Conservation (phyloP, 1,140 invertebrate species). For the Propsilocerus akamusi region DNA sequence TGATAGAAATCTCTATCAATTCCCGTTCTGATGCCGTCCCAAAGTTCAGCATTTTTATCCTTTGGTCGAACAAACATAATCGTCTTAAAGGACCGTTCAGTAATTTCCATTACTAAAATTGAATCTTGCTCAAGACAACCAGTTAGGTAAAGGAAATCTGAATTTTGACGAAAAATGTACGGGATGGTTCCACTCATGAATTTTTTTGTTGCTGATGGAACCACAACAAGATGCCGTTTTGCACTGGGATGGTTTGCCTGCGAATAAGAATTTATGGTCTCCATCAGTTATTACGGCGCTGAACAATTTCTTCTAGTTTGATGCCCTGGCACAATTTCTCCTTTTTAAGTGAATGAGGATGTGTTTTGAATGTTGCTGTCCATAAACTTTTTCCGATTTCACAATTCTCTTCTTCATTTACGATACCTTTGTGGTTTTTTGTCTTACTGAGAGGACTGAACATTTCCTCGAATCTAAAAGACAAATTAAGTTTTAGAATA, state of each 20-base stretch:
- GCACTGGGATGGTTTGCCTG: conserved; percentile 12
- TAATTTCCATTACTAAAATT: conserved; percentile 44
- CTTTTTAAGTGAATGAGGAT: conserved; percentile 54
- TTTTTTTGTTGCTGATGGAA: conserved; percentile 63
- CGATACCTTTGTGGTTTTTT: not conserved
- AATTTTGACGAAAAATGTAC: conserved; percentile 83
- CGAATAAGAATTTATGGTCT: conserved; percentile 28
- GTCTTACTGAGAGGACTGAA: not conserved
- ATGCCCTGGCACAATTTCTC: conserved; percentile 61
- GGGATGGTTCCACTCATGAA: conserved; percentile 91
- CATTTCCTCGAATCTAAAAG: no score
- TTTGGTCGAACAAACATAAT: conserved; percentile 41
- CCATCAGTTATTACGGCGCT: conserved; percentile 45
- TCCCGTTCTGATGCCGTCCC: conserved; percentile 79
- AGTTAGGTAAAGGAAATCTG: conserved; percentile 81
- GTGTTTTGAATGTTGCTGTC: conserved; percentile 55
- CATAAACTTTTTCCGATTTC: conserved; percentile 27
- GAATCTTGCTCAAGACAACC: conserved; percentile 82
- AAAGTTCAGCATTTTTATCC: conserved; percentile 61
- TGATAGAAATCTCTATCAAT: conserved; percentile 52
- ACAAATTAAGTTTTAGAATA: no score
- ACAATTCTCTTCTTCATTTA: not conserved
- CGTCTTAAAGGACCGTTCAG: conserved; percentile 14
- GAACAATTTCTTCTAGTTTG: conserved; percentile 46
- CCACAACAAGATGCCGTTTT: conserved; percentile 38